A percentile compares a stretch with the other conserved stretches of the same genome.
Evolutionary conservation across 2,113 vertebrate species (phyloP).

Genomic region (Axis porcinus): DNA sequence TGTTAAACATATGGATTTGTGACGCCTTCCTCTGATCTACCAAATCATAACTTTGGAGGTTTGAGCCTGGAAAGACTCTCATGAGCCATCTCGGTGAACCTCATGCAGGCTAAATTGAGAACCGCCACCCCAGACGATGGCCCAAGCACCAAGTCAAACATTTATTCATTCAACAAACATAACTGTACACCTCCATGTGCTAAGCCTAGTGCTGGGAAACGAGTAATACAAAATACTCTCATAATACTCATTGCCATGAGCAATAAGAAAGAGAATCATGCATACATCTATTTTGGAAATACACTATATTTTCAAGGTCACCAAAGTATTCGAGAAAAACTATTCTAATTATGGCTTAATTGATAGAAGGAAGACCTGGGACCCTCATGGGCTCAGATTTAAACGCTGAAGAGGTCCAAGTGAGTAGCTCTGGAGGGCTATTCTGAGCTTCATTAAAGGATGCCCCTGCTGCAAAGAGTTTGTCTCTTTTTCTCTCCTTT

Average conservation of each 20-base stretch:
- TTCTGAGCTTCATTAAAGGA: slow-evolving; percentile 32
- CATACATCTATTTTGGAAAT: background rate
- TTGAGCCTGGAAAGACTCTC: background rate
- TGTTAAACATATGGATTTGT: background rate
- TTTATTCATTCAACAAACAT: background rate
- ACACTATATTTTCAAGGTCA: background rate
- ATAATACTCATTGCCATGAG: background rate
- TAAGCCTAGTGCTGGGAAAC: background rate
- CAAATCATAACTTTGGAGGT: background rate
- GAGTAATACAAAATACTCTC: background rate
- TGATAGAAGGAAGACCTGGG: background rate
- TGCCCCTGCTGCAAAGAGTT: background rate
- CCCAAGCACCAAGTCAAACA: background rate
- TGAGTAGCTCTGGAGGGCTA: background rate
- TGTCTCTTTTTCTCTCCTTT: background rate
- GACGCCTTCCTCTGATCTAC: background rate
- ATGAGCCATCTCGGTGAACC: background rate
- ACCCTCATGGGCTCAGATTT: background rate
- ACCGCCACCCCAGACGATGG: background rate
- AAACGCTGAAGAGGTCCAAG: background rate
- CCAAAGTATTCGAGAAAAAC: background rate
- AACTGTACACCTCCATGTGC: background rate
- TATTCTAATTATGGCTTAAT: background rate
- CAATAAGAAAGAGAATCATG: background rate
- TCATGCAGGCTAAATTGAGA: background rate